Evolutionary conservation across 2,888 invertebrate species (phyloP), one percentile per base, ranked within the genome.

Genomic region (Salpingus planirostris): DNA sequence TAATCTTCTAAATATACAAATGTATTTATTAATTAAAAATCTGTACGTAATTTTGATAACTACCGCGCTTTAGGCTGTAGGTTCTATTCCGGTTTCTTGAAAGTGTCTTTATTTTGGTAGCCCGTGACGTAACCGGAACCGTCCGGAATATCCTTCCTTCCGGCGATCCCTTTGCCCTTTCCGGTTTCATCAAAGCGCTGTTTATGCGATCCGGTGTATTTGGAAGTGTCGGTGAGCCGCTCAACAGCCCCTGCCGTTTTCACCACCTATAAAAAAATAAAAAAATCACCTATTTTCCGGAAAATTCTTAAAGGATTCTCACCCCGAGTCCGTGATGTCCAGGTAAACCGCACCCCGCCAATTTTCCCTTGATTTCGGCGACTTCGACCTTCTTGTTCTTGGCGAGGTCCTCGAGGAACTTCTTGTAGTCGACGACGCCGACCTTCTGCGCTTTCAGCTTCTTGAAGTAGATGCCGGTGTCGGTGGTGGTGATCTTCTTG

Each of bases 381-480:
- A 83, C 50, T 38, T 89, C 87, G 2, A 87, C 63, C 55, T 88
- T 88, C 67, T 84, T 90, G 50, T 77, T 80, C 54, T 85, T 88
- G 8, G 88, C 82, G 47, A 92, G 65, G 46, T 88, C 90, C 0
- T 89, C 90, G 28, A 91, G 66, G 62, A 86, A 91, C 54, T 85
- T 81, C 56, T 80, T 80, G 59, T 89, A 91, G 50, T 90, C 90
- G 2, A 76, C 76, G 34, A 79, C 66, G 2, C 73, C 72, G 11
- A 89, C 72, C 60, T 89, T 89, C 60, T 78, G 68, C 26, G 75
- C 80, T 74, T 91, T 92, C 46, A 89, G 74, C 60, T 91, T 91
- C 61, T 91, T 91, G 65, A 91, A 92, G 62, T 85, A 81, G 43
- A 92, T 92, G 13, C 85, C 91, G 1, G 90, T 91, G 59, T 92